phyloP scores from a whole-genome alignment of 1,140 invertebrate species.

The Chymomyza costata region DNA sequence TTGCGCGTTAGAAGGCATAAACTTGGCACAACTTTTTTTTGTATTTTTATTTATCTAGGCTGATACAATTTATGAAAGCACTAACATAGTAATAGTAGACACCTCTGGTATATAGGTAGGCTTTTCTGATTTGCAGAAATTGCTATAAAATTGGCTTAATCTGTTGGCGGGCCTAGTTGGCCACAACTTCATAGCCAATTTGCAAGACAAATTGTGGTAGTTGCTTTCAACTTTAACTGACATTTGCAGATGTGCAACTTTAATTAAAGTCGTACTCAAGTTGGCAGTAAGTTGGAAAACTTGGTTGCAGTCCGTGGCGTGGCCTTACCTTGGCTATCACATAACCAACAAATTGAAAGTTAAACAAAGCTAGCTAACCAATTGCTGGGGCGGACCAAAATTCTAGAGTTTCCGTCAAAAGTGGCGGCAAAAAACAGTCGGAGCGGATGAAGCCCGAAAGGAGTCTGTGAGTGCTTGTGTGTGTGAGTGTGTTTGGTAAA shows the following conservation, averaged over 20 bases:
- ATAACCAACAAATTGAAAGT: slow-evolving; percentile 67
- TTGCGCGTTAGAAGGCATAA: slow-evolving; percentile 23
- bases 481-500: slow-evolving; percentile 8
- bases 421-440: slow-evolving; percentile 39
- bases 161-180: slow-evolving; percentile 49
- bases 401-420: slow-evolving; percentile 69
- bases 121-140: too few species aligned
- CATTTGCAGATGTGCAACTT: slow-evolving; percentile 33
- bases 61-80: slow-evolving; percentile 37
- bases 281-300: too few species aligned
- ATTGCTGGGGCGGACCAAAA: slow-evolving; percentile 40
- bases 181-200: slow-evolving; percentile 26
- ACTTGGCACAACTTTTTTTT: not conserved
- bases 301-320: too few species aligned
- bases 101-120: too few species aligned
- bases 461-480: not conserved
- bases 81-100: too few species aligned
- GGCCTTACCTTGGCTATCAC: slow-evolving; percentile 48
- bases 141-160: slow-evolving; percentile 58
- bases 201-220: slow-evolving; percentile 29
- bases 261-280: slow-evolving; percentile 61
- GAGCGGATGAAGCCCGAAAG: slow-evolving; percentile 34
- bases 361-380: slow-evolving; percentile 64
- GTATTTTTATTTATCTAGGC: slow-evolving; percentile 3
- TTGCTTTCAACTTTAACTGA: slow-evolving; percentile 28